Base-by-base conservation (phyloP, 2,113 vertebrate genomes). In the Alexandromys fortis region DNA sequence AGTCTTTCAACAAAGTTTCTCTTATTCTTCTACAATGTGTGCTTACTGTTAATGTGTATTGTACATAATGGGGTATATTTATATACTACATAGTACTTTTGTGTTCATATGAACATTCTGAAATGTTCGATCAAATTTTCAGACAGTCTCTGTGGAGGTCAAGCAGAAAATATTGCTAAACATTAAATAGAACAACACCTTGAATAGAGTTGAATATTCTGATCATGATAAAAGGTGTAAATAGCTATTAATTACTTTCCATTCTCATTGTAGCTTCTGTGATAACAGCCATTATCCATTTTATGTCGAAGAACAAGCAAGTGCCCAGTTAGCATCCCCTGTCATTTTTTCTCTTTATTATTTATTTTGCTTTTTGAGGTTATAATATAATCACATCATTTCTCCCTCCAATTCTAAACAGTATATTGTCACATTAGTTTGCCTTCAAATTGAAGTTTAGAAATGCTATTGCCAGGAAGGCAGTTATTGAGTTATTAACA, bases 401-500 rank as follows among this genome's bases (percentile, higher is more conserved):
- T 83, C 24, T 42, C 42, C n/a, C 26, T 42, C 26, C 7, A 38
- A 93, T 97, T 55, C 81, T 90, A 95, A 93, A 94, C 13, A 92
- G 86, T 92, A 33, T 1, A 9, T 91, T 96, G 65, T 92, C 86
- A 91, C 28, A 91, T 86, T 89, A 90, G 55, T 94, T 96, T 89
- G 95, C 83, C 86, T 95, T 96, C 52, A 96, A 96, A 82, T 92
- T 19, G 89, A 82, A 92, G 85, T 91, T 92, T 90, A 94, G 63
- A 94, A 95, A 91, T 92, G 76, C 35, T 78, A 90, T 9, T 89
- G 19, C 3, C 68, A 75, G n/a, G 49, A 33, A 95, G 12, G 30
- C 94, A 70, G 95, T 93, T 98, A 83, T 96, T 94, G 61, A 52
- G 19, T 77, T 96, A 86, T 96, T 96, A 97, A 88, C 52, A 95